phyloP scores from a whole-genome alignment of 2,888 invertebrate genomes.

The Drosophila mettleri region DNA sequence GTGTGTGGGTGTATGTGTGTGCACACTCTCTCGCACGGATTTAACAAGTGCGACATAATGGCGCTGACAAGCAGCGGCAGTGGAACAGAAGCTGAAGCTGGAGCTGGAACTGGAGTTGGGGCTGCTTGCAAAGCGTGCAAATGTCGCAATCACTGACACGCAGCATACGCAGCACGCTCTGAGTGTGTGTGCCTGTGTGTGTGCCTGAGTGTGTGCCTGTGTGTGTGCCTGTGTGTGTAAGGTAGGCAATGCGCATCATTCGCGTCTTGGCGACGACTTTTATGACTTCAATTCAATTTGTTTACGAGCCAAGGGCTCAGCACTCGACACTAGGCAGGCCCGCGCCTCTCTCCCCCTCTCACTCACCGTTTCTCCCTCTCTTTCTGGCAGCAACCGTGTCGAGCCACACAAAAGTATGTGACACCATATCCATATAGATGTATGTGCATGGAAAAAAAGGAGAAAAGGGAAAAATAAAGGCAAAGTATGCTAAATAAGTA shows the following conservation, averaged over 20 bases:
- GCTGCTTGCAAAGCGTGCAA: constrained; percentile 39
- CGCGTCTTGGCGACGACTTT: constrained; percentile 74
- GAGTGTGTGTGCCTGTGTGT: neutral
- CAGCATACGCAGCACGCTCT: constrained; percentile 59
- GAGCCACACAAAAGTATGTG: constrained; percentile 16
- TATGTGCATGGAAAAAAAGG: constrained; percentile 26
- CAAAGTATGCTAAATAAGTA: constrained; percentile 74
- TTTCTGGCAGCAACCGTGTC: constrained; percentile 23
- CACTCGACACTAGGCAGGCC: constrained; percentile 6
- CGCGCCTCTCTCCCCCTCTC: neutral
- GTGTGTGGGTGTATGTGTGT: constrained; percentile 28
- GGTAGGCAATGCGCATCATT: constrained; percentile 43
- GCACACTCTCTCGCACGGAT: constrained; percentile 51
- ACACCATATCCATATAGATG: neutral
- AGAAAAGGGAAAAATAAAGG: neutral
- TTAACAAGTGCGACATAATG: constrained; percentile 80
- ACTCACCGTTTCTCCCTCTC: neutral
- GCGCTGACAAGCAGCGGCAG: constrained; percentile 67
- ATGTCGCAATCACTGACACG: constrained; percentile 77
- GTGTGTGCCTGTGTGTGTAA: constrained; percentile 12
- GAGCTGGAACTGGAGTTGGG: neutral
- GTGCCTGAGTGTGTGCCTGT: neutral
- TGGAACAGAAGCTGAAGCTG: neutral
- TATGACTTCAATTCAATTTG: constrained; percentile 81
- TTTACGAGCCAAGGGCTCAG: constrained; percentile 71